Percentiles rank a stretch among this genome's conserved stretches.
phyloP scores from a whole-genome alignment of 2,888 invertebrate species.

The Exocentrus adspersus region DNA sequence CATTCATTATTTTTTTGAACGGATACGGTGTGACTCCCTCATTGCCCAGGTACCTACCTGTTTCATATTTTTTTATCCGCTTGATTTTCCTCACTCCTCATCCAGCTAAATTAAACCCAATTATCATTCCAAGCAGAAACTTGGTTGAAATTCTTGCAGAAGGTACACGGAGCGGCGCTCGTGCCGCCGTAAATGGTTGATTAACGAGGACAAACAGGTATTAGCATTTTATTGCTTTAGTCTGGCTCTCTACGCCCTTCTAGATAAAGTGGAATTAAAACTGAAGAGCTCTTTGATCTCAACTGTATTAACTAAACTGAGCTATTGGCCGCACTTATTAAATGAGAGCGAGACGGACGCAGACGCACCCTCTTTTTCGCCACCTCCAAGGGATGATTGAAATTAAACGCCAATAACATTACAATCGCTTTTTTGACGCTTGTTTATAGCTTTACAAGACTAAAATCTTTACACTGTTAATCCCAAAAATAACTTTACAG shows the following conservation, averaged over 20 bases:
- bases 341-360: slow-evolving; percentile 57
- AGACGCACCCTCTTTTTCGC: slow-evolving; percentile 34
- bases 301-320: slow-evolving; percentile 63
- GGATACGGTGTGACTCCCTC: too few relatives aligned
- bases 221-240: slow-evolving; percentile 76
- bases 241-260: slow-evolving; percentile 64
- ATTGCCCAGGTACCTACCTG: too few relatives aligned
- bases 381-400: slow-evolving; percentile 22
- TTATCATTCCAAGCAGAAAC: slow-evolving; percentile 44
- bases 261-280: slow-evolving; percentile 70
- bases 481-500: background rate
- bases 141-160: slow-evolving; percentile 34
- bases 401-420: slow-evolving; percentile 48
- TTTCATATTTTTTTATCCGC: background rate
- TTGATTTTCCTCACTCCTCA: background rate
- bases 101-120: slow-evolving; percentile 40
- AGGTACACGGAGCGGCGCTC: slow-evolving; percentile 44
- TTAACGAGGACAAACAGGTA: slow-evolving; percentile 75
- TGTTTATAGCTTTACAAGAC: too few relatives aligned
- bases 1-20: too few relatives aligned
- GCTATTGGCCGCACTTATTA: slow-evolving; percentile 63
- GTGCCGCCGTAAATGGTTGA: slow-evolving; percentile 64
- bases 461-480: too few relatives aligned
- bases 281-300: slow-evolving; percentile 67
- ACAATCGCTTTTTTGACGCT: slow-evolving; percentile 54